Percentiles rank a stretch among this genome's conserved stretches.
These are phyloP conservation scores for Patella ulyssiponensis DNA, from an alignment of 2,888 invertebrate genomes.

Conservation along the genomic window DNA sequence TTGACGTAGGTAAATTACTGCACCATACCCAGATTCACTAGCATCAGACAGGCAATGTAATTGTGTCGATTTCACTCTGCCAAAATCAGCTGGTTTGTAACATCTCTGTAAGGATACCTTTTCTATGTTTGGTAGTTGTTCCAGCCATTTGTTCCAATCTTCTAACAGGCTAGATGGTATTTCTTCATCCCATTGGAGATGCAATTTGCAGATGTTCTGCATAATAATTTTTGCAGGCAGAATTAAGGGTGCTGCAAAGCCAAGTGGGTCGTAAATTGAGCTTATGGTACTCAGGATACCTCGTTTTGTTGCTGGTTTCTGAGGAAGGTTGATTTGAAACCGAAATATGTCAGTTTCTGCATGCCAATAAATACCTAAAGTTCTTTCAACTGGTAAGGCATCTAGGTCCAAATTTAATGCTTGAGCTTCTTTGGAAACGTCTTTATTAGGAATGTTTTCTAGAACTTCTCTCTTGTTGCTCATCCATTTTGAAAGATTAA, in stretches of 20 bases:
- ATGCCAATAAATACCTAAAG: neutral
- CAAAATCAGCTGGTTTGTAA: conserved; percentile 5
- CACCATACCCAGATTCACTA: conserved; percentile 19
- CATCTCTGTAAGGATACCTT: conserved; percentile 1
- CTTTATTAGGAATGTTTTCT: conserved; percentile 20
- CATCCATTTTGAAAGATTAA: conserved; percentile 26
- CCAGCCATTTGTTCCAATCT: conserved; percentile 12
- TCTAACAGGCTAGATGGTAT: neutral
- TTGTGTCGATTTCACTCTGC: neutral
- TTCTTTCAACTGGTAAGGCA: conserved; percentile 1
- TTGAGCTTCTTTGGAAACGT: neutral
- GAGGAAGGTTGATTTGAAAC: neutral
- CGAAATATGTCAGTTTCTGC: neutral
- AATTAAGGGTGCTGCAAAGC: conserved; percentile 14
- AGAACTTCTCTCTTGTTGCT: conserved; percentile 28
- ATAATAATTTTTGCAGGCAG: conserved; percentile 7
- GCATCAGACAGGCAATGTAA: conserved; percentile 26
- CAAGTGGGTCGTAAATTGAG: conserved; percentile 23
- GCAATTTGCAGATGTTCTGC: conserved; percentile 9
- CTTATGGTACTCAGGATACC: conserved; percentile 13
- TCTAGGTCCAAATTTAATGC: neutral
- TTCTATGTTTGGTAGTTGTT: conserved; percentile 17
- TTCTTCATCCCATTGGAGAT: conserved; percentile 20
- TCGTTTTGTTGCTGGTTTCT: conserved; percentile 6
- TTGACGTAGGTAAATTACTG: conserved; percentile 18